Base-by-base conservation (phyloP, 1,140 invertebrate genomes). In the Chrysomallon squamiferum region DNA sequence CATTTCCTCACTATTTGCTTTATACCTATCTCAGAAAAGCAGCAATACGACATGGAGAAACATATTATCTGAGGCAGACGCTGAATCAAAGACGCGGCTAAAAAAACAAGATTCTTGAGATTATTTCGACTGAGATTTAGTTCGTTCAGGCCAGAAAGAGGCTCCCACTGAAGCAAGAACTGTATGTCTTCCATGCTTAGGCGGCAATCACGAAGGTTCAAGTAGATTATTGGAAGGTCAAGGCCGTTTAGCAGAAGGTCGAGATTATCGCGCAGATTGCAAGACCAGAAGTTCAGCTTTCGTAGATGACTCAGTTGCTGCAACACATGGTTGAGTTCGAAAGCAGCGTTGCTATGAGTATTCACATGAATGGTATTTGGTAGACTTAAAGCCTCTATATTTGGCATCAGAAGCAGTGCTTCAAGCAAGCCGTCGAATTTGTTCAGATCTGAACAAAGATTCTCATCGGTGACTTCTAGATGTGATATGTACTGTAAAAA, bases 111-210 rank as follows among this genome's bases (percentile, higher is more conserved):
- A 13, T 32, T 58, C 20, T 73, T 57, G 5, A 82, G 64, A 63
- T 75, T 77, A 62, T 82, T 82, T 50, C 79, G 69, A 64, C 80
- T 82, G 13, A 82, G 57, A 58, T 82, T 81, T 41, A 82, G 47
- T 47, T 82, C 80, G 20, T 70, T 58, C 11, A 82, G 60, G n/a
- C 52, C 59, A 1, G 50, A 7, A 5, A 79, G 25, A 2, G 50
- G 52, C 4, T 63, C 47, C 80, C 79, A 81, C 25, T 71, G 32
- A 27, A 72, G 33, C n/a, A 82, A 45, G 35, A 73, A 73, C 35
- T 65, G 32, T 0, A 82, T 38, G 58, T 82, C 80, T 4, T 47
- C 32, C 33, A 75, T 62, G 25, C 47, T 72, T 22, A 82, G 65
- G 0, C 80, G 72, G 62, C 79, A 81, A 68, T 82, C 80, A 22